Percentiles rank a stretch among this genome's conserved stretches.
Conservation (phyloP, 2,888 invertebrate genomes). For the Cabera pusaria region DNA sequence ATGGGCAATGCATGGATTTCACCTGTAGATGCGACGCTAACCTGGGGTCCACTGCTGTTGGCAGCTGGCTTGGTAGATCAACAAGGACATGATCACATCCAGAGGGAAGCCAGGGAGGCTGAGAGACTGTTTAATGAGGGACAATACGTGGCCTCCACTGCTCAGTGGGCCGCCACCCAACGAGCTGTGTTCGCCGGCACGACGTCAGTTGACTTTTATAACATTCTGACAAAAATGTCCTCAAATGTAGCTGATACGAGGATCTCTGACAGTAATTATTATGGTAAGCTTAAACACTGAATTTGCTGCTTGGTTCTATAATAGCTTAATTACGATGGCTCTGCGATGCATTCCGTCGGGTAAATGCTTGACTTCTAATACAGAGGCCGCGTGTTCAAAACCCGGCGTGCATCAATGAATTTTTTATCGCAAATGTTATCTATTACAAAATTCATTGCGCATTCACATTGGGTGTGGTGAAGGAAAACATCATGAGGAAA, state of each 20-base stretch:
- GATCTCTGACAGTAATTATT: slow-evolving; percentile 22
- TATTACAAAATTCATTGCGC: too few relatives aligned
- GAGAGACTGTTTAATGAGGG: slow-evolving; percentile 82
- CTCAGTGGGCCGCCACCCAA: slow-evolving; percentile 86
- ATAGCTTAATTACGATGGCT: too few relatives aligned
- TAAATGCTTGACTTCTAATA: too few relatives aligned
- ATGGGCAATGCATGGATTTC: slow-evolving; percentile 96
- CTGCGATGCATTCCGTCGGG: too few relatives aligned
- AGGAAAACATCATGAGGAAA: too few relatives aligned
- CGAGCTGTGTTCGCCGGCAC: slow-evolving; percentile 84
- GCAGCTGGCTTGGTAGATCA: slow-evolving; percentile 89
- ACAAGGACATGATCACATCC: slow-evolving; percentile 84
- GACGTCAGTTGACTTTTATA: slow-evolving; percentile 90
- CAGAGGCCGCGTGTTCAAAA: too few relatives aligned
- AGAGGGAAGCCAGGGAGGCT: slow-evolving; percentile 80
- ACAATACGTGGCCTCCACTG: slow-evolving; percentile 84
- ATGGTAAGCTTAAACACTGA: slow-evolving; percentile 5
- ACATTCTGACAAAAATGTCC: slow-evolving; percentile 85
- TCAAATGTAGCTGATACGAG: slow-evolving; percentile 39
- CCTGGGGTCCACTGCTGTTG: slow-evolving; percentile 92
- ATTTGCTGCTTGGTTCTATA: too few relatives aligned
- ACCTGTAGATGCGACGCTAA: slow-evolving; percentile 91
- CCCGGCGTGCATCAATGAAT: too few relatives aligned
- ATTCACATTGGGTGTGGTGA: too few relatives aligned
- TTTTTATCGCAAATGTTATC: too few relatives aligned